These are phyloP conservation scores for Simalia tracyae DNA, from an alignment of 2,797 vertebrate genomes.

Conservation along the genomic window DNA sequence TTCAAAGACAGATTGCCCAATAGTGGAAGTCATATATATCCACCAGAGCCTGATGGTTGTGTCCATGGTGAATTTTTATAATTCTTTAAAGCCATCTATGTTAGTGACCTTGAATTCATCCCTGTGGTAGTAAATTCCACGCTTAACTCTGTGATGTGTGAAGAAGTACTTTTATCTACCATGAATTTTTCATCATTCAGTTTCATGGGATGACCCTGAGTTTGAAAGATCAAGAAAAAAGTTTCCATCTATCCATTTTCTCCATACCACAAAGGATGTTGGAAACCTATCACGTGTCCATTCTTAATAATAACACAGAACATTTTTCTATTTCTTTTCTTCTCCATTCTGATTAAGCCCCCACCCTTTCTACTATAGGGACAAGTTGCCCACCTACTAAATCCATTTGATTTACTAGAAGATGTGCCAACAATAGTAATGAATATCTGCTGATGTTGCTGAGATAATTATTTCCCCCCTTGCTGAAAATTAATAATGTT, in stretches of 20 bases:
- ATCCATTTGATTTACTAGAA: background rate
- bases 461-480: slow-evolving; percentile 13
- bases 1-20: background rate
- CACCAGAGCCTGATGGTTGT: background rate
- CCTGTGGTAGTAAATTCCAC: background rate
- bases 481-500: slow-evolving; percentile 24
- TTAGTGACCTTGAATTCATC: background rate
- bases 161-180: background rate
- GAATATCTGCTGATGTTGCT: slow-evolving; percentile 5
- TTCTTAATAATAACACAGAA: background rate
- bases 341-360: background rate
- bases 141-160: background rate
- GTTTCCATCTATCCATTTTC: background rate
- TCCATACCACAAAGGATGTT: background rate
- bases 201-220: background rate
- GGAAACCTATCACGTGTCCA: background rate
- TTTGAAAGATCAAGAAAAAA: background rate
- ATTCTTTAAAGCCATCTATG: background rate
- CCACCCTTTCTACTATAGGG: background rate
- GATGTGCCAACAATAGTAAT: slow-evolving; percentile 27
- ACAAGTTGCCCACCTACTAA: background rate
- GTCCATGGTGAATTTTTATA: background rate
- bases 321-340: background rate
- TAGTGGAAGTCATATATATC: background rate
- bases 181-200: background rate